Conservation (phyloP, 1,140 invertebrate species). For the Pseudomyrmex dendroicus region DNA sequence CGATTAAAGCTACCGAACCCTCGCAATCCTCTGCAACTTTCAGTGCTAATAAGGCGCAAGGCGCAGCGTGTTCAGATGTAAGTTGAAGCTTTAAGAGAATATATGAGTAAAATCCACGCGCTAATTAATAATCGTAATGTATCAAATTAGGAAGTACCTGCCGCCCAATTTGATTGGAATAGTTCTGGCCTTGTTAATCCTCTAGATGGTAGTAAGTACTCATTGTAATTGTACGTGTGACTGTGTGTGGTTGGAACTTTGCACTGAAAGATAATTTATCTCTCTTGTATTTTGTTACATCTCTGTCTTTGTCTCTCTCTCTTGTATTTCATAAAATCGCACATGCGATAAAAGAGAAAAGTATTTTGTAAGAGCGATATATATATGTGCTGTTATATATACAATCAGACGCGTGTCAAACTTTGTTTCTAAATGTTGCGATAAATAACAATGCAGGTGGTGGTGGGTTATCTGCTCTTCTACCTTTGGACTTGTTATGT, state of each 20-base stretch:
- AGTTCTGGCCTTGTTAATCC: constrained; percentile 88
- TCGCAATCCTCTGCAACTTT: constrained; percentile 64
- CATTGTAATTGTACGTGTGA: constrained; percentile 15
- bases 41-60: constrained; percentile 77
- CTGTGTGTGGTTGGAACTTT: constrained; percentile 1
- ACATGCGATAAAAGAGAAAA: neutral
- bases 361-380: neutral
- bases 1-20: constrained; percentile 87
- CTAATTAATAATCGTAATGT: constrained; percentile 55
- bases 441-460: constrained; percentile 78
- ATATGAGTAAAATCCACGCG: constrained; percentile 8
- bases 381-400: constrained; percentile 12
- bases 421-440: constrained; percentile 42
- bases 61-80: constrained; percentile 76
- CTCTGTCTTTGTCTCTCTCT: neutral
- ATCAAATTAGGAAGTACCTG: constrained; percentile 85
- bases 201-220: constrained; percentile 88
- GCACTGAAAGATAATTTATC: neutral
- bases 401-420: constrained; percentile 5
- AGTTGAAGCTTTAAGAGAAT: constrained; percentile 47
- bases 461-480: constrained; percentile 84
- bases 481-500: constrained; percentile 84
- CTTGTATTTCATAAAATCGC: neutral
- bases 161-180: constrained; percentile 89
- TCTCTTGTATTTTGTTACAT: neutral